Conservation (phyloP, 1,140 invertebrate species). For the Aphelenchoides fujianensis region DNA sequence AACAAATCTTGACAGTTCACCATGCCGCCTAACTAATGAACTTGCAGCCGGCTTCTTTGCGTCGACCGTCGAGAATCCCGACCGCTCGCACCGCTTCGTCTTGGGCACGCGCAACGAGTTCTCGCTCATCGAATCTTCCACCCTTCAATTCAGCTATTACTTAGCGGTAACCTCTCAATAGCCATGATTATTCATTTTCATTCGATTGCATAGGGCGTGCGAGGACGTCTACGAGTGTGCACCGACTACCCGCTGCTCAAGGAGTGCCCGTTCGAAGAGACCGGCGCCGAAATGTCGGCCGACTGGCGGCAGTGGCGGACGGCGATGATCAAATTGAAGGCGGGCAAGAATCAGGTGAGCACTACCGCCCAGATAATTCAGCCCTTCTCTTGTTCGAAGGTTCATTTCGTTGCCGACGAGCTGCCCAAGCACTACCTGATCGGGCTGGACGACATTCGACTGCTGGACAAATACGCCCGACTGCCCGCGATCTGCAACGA, state of each 20-base stretch:
- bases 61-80: slow-evolving; percentile 3
- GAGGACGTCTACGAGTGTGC: slow-evolving; percentile 21
- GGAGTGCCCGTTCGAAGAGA: slow-evolving; percentile 22
- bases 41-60: slow-evolving; percentile 10
- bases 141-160: slow-evolving; percentile 28
- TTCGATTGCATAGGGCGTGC: background rate
- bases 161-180: slow-evolving; percentile 14
- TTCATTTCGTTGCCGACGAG: slow-evolving; percentile 21
- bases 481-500: slow-evolving; percentile 6
- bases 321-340: slow-evolving; percentile 10
- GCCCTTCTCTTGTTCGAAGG: slow-evolving; percentile 21
- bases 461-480: slow-evolving; percentile 19
- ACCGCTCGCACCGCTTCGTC: background rate
- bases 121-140: slow-evolving; percentile 15
- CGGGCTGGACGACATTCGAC: slow-evolving; percentile 27
- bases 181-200: background rate
- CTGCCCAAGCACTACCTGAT: slow-evolving; percentile 31
- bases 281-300: slow-evolving; percentile 11
- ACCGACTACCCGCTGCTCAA: slow-evolving; percentile 2
- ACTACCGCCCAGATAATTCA: background rate
- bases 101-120: background rate
- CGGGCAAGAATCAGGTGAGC: slow-evolving; percentile 15
- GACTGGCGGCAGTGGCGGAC: slow-evolving; percentile 19
- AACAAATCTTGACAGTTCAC: no score
- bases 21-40: no score